These are phyloP conservation scores for Tricholaema leucomelas DNA, from an alignment of 2,113 vertebrate genomes.

Conservation along the genomic window DNA sequence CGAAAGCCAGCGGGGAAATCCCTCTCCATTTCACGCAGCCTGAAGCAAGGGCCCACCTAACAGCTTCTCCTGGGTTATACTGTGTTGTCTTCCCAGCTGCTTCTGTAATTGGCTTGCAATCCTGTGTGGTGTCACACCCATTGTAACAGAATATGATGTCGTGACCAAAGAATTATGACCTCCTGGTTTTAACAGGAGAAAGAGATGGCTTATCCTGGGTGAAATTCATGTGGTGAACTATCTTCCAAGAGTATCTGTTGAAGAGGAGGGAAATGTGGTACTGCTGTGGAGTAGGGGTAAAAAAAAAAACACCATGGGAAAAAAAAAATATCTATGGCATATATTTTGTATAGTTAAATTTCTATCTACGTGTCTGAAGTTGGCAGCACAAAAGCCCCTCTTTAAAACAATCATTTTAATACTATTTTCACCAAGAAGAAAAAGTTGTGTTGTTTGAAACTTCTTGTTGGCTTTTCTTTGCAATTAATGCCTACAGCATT, in stretches of 20 bases:
- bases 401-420: slow-evolving; percentile 76
- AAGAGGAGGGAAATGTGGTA: slow-evolving; percentile 62
- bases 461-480: slow-evolving; percentile 74
- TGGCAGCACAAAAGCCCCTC: slow-evolving; percentile 74
- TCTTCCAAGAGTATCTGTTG: slow-evolving; percentile 74
- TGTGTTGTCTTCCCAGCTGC: slow-evolving; percentile 26
- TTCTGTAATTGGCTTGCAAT: slow-evolving; percentile 58
- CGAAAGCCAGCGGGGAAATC: slow-evolving; percentile 30
- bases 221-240: slow-evolving; percentile 69
- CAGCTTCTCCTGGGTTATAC: not conserved
- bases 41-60: not conserved
- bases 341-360: slow-evolving; percentile 85
- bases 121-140: slow-evolving; percentile 39
- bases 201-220: slow-evolving; percentile 68
- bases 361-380: slow-evolving; percentile 76
- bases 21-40: slow-evolving; percentile 14
- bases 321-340: slow-evolving; percentile 70
- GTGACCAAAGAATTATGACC: slow-evolving; percentile 81
- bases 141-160: slow-evolving; percentile 70
- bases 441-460: slow-evolving; percentile 68
- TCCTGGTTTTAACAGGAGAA: slow-evolving; percentile 70
- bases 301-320: no score
- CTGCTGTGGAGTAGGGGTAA: slow-evolving; percentile 47
- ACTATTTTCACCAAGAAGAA: slow-evolving; percentile 73
- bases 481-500: slow-evolving; percentile 71